Conservation (phyloP, 2,888 invertebrate species). For the Criorhina ranunculi region DNA sequence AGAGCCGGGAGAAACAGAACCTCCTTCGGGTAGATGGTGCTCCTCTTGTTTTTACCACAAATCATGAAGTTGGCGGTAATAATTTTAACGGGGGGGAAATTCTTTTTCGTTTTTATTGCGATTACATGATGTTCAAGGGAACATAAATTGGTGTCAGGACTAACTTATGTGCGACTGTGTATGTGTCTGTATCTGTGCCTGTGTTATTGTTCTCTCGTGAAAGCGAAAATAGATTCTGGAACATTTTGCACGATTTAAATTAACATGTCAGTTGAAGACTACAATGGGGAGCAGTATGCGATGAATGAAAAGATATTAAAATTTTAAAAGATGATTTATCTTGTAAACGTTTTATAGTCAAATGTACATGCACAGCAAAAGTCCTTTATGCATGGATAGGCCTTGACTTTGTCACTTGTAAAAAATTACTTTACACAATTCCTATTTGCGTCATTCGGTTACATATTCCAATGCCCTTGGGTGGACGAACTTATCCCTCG, state of each 20-base stretch:
- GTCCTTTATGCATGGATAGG: neutral
- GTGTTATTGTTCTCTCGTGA: neutral
- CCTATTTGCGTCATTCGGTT: neutral
- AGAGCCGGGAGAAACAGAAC: conserved; percentile 14
- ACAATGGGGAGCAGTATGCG: neutral
- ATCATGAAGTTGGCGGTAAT: conserved; percentile 36
- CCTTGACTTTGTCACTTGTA: conserved; percentile 4
- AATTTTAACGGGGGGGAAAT: conserved; percentile 27
- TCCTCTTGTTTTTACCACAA: conserved; percentile 11
- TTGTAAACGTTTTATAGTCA: neutral
- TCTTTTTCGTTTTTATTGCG: conserved; percentile 61
- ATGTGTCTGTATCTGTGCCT: neutral
- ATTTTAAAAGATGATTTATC: conserved; percentile 13
- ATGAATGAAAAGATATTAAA: conserved; percentile 5
- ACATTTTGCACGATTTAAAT: conserved; percentile 12
- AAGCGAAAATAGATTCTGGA: neutral
- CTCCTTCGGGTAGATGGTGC: neutral
- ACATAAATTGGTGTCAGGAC: conserved; percentile 53
- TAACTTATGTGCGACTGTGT: conserved; percentile 4
- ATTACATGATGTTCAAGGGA: conserved; percentile 52
- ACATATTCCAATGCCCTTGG: neutral
- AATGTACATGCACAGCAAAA: neutral
- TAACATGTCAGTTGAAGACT: conserved; percentile 30
- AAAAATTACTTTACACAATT: neutral
- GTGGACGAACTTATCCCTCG: no score